Evolutionary conservation across 2,797 vertebrate genomes (phyloP).

Genomic region (Ceryle rudis): DNA sequence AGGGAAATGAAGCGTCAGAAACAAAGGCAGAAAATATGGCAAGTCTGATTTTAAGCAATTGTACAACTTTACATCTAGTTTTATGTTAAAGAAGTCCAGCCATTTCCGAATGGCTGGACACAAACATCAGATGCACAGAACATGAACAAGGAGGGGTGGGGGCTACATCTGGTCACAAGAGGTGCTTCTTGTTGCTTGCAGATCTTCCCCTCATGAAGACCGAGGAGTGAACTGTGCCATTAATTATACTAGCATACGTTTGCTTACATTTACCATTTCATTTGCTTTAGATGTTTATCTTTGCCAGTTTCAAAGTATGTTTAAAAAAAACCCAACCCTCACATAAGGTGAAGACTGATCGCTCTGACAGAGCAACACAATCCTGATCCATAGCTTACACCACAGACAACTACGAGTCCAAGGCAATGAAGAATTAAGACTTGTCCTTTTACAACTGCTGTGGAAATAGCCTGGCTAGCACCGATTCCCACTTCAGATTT

Average conservation of each 20-base stretch:
- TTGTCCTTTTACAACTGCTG: neutral
- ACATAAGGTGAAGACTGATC: neutral
- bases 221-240: neutral
- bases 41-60: neutral
- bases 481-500: neutral
- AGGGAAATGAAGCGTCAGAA: neutral
- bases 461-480: neutral
- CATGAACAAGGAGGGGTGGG: neutral
- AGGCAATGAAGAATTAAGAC: neutral
- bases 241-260: neutral
- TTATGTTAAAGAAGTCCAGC: neutral
- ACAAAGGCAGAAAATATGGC: neutral
- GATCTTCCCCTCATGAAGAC: neutral
- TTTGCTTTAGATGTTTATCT: slow-evolving; percentile 14
- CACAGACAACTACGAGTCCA: neutral
- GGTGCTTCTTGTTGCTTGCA: neutral
- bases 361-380: neutral
- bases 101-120: neutral
- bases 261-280: neutral
- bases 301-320: neutral
- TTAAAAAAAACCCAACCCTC: neutral
- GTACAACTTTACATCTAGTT: neutral
- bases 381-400: neutral
- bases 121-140: neutral
- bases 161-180: neutral